Base-by-base conservation (phyloP, 2,797 vertebrate genomes). In the Sphenodon punctatus region DNA sequence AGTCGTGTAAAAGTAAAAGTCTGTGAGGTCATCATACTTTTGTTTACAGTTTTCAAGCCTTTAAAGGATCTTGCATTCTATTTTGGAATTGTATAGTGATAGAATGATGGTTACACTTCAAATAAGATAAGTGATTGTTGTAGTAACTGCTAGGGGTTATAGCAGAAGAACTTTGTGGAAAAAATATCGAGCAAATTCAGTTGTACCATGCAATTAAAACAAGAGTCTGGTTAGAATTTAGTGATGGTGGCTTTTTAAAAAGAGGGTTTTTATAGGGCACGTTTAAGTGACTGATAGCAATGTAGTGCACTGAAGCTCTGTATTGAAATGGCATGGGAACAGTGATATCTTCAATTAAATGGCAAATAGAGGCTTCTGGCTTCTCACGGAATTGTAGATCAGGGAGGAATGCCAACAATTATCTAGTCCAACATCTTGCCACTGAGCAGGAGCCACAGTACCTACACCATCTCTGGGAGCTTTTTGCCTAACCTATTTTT, bases 1-100 rank as follows among this genome's bases (percentile, higher is more conserved):
- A n/a, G n/a, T n/a, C n/a, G n/a, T 32, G 30, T 68, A 85, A 83
- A 88, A 91, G 70, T 83, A 65, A 87, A n/a, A n/a, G n/a, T n/a
- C n/a, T n/a, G n/a, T n/a, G n/a, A n/a, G n/a, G n/a, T n/a, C n/a
- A n/a, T n/a, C n/a, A n/a, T n/a, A n/a, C n/a, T n/a, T n/a, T n/a
- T 87, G 77, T 84, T 68, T 51, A 70, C 49, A 88, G 82, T 53
- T 64, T 55, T 23, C 84, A 85, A 55, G 46, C 55, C 42, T 61
- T 81, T 82, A 80, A 71, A 77, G 82, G 11, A 80, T 87, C 80
- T 59, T 89, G 36, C 30, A 7, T 85, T 87, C 74, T 77, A 68
- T 86, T 88, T 85, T 69, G 75, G 65, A 88, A 72, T 67, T 49
- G 27, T 80, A 68, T 59, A 34, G 71, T 63, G 71, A 36, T 34